Percentiles rank a stretch among this genome's conserved stretches.
Conservation (phyloP, 1,140 invertebrate species). For the Zaprionus africanus region DNA sequence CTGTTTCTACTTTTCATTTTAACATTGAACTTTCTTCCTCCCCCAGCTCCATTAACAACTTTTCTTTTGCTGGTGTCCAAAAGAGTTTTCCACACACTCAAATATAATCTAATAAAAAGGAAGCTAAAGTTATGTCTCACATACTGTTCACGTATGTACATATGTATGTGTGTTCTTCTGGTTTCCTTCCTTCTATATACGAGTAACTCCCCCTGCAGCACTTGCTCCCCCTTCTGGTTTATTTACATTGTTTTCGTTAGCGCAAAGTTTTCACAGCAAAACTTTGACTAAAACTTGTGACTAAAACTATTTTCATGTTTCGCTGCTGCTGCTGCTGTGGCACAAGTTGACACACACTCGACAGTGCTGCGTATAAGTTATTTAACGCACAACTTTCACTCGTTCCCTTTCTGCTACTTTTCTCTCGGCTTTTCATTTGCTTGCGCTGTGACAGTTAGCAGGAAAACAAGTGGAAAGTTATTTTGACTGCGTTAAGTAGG, state of each 20-base stretch:
- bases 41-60: not conserved
- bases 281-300: constrained; percentile 19
- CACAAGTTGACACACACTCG: constrained; percentile 8
- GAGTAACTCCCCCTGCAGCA: not conserved
- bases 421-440: not conserved
- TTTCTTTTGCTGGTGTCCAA: not conserved
- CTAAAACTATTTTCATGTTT: constrained; percentile 18
- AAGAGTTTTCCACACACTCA: not conserved
- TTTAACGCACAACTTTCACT: constrained; percentile 3
- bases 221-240: not conserved
- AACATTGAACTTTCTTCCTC: not conserved
- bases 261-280: constrained; percentile 7
- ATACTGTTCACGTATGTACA: not conserved
- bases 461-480: not conserved
- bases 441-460: not conserved
- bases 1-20: not conserved
- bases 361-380: constrained; percentile 32
- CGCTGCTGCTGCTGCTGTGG: not conserved
- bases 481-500: not conserved
- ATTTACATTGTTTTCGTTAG: constrained; percentile 25
- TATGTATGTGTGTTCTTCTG: not conserved
- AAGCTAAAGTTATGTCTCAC: not conserved
- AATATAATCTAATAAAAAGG: not conserved
- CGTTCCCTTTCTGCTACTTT: not conserved
- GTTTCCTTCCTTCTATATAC: not conserved